Evolutionary conservation across 2,797 vertebrate genomes (phyloP), one percentile per base, ranked within the genome.

Genomic region (Trachops cirrhosus): DNA sequence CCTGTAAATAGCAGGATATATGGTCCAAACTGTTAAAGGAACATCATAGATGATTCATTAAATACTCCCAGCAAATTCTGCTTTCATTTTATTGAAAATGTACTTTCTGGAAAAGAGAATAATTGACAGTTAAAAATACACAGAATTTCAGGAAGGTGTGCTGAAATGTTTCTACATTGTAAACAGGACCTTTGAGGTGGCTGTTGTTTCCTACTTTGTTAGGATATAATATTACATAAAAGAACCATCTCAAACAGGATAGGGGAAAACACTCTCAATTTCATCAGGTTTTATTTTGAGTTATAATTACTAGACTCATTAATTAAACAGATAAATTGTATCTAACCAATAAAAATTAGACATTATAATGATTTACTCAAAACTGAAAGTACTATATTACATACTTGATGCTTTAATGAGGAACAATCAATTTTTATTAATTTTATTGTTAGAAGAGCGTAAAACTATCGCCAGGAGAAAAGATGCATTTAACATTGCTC

Each of bases 351-450:
- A 92, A 52, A 97, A 97, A 57, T 71, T 80, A 71, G 22, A 21
- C 78, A 93, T 97, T 97, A 95, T 75, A 85, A 86, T 78, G 39
- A 97, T 64, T 88, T 97, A 90, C 26, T 2, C 62, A 73, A 84
- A 96, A 29, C 67, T 50, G 34, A 71, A 94, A 84, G 26, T 19
- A n/a, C 10, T 91, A 48, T 93, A 88, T 97, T 90, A 11, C 96
- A 79, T 94, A 82, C 50, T 96, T 90, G 83, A 59, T 80, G 22
- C 34, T 89, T 96, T 96, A 94, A 98, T 95, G 87, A 97, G 70
- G 15, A 46, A 74, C 26, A 54, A 39, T 89, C 79, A 78, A 34
- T 86, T 97, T 97, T 96, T 97, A 92, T 91, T 97, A 78, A 87
- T 95, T 96, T 78, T 57, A 79, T 59, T 26, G 11, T 88, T 86